Evolutionary conservation across 35 echinoderm and acorn worm genomes (phyloP).

Genomic region (Ptychodera flava): DNA sequence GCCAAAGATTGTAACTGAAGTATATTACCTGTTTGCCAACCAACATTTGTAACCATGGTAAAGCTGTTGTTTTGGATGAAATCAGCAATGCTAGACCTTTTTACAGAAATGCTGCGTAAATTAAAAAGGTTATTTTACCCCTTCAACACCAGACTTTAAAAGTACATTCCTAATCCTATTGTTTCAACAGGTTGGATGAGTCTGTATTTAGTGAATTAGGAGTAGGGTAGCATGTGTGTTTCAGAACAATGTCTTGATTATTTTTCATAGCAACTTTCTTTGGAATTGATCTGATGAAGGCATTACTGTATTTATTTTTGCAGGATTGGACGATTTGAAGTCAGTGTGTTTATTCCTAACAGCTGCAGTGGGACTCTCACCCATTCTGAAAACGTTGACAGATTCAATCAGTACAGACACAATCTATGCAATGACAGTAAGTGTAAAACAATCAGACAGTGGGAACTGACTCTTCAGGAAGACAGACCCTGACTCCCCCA

Average conservation of each 20-base stretch:
- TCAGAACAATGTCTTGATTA: not conserved
- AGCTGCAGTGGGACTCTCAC: conserved; percentile 79
- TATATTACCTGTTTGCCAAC: too few relatives aligned
- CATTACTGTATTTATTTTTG: not conserved
- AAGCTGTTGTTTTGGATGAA: too few relatives aligned
- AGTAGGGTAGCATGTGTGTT: not conserved
- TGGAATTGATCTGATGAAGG: too few relatives aligned
- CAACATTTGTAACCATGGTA: too few relatives aligned
- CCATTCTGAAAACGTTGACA: conserved; percentile 80
- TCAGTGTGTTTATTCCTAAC: conserved; percentile 62
- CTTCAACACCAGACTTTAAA: not conserved
- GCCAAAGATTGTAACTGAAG: too few relatives aligned
- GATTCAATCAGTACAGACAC: conserved; percentile 98
- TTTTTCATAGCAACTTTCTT: too few relatives aligned
- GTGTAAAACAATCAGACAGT: conserved; percentile 11
- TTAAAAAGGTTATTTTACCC: too few relatives aligned
- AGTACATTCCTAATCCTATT: not conserved
- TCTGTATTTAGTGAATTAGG: not conserved
- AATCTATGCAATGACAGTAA: conserved; percentile 99
- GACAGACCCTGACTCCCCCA: too few relatives aligned
- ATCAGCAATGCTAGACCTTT: too few relatives aligned
- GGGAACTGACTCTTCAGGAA: too few relatives aligned
- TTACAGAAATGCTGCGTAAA: too few relatives aligned
- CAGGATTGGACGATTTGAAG: conserved; percentile 48
- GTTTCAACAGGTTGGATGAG: not conserved